Base-by-base conservation (phyloP, 2,113 vertebrate genomes). In the Gila orcuttii region DNA sequence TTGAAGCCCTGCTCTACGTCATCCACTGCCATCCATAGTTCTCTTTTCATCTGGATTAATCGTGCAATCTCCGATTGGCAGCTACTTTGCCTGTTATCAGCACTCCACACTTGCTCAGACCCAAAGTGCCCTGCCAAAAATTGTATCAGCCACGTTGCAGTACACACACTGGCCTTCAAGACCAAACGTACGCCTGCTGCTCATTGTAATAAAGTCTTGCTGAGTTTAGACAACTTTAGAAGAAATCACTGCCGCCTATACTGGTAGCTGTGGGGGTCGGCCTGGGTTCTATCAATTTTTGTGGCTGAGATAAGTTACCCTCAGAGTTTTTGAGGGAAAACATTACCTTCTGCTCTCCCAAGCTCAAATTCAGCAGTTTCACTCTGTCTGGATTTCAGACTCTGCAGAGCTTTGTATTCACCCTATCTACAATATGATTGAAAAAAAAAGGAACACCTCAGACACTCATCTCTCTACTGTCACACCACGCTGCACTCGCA, bases 381-480 rank as follows among this genome's bases (percentile, higher is more conserved):
- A 60, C 28, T 60, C 47, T 52, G 68, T 81, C 45, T 59, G 68
- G 81, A 88, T 86, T 82, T 66, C 81, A 57, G 68, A 59, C 76
- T 66, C 31, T 68, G 69, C 21, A 76, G 77, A 80, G 82, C 82
- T 87, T 87, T 87, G 71, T 78, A 79, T 82, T 74, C 50, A 79
- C 45, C 73, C 76, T 75, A 78, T 85, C 69, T 85, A 42, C 62
- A 64, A 71, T 83, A 86, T 86, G 88, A 82, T 64, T 85, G 78
- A 23, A 64, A 84, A 79, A 79, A 79, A 79, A 79, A 75, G 42
- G 62, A 60, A 60, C 19, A 84, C 75, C 47, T 78, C 77, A 75
- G 68, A 81, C 85, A 84, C 50, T 84, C 82, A 77, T 89, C 85
- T 78, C 50, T 76, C 78, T 42, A 55, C 88, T 82, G 88, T 89